Conservation (phyloP, 2,797 vertebrate genomes). For the Mus caroli region DNA sequence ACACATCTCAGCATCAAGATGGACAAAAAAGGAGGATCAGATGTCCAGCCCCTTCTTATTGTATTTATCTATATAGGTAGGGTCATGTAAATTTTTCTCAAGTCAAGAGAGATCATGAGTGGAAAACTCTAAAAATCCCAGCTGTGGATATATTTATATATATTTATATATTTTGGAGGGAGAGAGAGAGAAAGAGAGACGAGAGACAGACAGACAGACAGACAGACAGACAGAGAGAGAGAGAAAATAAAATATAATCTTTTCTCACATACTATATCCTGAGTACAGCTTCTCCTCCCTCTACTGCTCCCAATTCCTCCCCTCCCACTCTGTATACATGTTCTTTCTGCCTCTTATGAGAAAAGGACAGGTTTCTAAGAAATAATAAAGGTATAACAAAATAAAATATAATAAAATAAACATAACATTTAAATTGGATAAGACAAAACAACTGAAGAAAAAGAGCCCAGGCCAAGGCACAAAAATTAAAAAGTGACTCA, state of each 20-base stretch:
- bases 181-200: too few species aligned
- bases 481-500: background rate
- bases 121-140: background rate
- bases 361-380: background rate
- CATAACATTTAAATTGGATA: background rate
- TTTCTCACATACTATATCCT: background rate
- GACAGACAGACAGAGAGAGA: too few species aligned
- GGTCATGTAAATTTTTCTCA: background rate
- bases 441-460: background rate
- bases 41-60: background rate
- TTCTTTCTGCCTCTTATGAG: background rate
- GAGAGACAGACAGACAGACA: too few species aligned
- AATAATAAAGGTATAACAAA: background rate
- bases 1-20: background rate
- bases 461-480: background rate
- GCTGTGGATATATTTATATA: background rate
- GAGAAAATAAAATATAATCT: background rate
- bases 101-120: background rate
- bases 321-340: background rate
- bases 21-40: background rate
- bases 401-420: background rate
- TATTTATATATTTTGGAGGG: background rate
- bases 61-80: background rate
- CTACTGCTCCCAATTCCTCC: too few species aligned
- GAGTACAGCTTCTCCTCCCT: background rate